Evolutionary conservation across 2,888 invertebrate genomes (phyloP), one percentile per base, ranked within the genome.

Genomic region (Criorhina ranunculi): DNA sequence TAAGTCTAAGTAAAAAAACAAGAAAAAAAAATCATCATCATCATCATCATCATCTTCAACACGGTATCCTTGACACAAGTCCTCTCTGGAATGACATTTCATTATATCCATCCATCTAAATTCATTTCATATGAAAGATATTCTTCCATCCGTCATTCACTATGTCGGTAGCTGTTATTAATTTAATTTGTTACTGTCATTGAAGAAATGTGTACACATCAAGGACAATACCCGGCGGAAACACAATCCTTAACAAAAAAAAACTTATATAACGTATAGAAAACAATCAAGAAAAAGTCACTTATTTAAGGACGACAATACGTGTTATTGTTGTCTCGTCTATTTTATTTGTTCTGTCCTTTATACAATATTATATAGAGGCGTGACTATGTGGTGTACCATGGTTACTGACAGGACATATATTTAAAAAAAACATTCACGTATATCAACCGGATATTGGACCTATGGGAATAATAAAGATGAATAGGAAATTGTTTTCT

Each of bases 401-500:
- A 64, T 64, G 37, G 29, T 59, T 51, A 51, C 46, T 42, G 15
- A 29, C 24, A 33, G 55, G 29, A 70, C 37, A 72, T 9, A 31
- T 11, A 24, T 33, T 37, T 35, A 11, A 49, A 55, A n/a, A 55
- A 29, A 12, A 24, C 49, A 46, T 51, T 12, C 31, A 4, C 11
- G n/a, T 51, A 51, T 57, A 62, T 49, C 40, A 72, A 57, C 51
- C 44, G 67, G 66, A 55, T 73, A 80, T 80, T 75, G 73, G 31
- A 44, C 55, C 15, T 46, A 53, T 60, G 66, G 53, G 73, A 60
- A 75, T 60, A 79, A 80, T 67, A 51, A 80, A 70, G 67, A 73
- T 75, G 19, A 75, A 67, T 53, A 35, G 53, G 46, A 80, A 73
- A 80, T 75, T 75, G 73, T 51, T 80, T 80, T 67, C 60, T 8